Evolutionary conservation across 2,888 invertebrate species (phyloP).

Genomic region (Dilophus febrilis): DNA sequence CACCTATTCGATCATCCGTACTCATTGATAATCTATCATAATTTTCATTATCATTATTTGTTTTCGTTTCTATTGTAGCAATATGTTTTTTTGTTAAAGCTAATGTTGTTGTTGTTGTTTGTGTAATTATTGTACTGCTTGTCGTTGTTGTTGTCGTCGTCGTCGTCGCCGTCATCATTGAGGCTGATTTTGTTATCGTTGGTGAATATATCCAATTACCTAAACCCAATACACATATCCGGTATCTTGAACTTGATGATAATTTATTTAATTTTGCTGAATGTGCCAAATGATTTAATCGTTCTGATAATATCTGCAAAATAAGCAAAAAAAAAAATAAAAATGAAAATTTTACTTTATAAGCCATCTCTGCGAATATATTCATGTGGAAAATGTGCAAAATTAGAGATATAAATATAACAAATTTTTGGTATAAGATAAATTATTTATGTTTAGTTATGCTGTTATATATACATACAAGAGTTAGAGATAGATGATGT

Average conservation of each 20-base stretch:
- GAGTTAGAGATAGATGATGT: too few relatives aligned
- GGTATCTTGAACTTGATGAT: slow-evolving; percentile 62
- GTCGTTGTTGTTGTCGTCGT: slow-evolving; percentile 5
- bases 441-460: too few relatives aligned
- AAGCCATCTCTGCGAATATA: too few relatives aligned
- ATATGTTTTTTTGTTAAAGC: slow-evolving; percentile 7
- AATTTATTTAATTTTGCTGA: slow-evolving; percentile 58
- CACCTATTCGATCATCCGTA: neutral
- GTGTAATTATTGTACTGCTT: slow-evolving; percentile 7
- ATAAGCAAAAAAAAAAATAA: neutral
- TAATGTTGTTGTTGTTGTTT: slow-evolving; percentile 8
- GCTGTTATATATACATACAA: too few relatives aligned
- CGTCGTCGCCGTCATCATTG: slow-evolving; percentile 7
- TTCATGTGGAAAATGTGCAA: too few relatives aligned
- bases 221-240: slow-evolving; percentile 74
- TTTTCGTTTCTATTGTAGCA: slow-evolving; percentile 7
- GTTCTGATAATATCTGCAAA: slow-evolving; percentile 56
- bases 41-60: slow-evolving; percentile 2
- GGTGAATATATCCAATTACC: slow-evolving; percentile 48
- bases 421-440: too few relatives aligned
- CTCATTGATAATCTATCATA: neutral
- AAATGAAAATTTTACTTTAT: too few relatives aligned
- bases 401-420: too few relatives aligned
- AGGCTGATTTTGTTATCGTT: slow-evolving; percentile 15
- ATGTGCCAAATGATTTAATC: slow-evolving; percentile 53